Evolutionary conservation across 2,888 invertebrate species (phyloP).

Genomic region (Alentia gelatinosa): DNA sequence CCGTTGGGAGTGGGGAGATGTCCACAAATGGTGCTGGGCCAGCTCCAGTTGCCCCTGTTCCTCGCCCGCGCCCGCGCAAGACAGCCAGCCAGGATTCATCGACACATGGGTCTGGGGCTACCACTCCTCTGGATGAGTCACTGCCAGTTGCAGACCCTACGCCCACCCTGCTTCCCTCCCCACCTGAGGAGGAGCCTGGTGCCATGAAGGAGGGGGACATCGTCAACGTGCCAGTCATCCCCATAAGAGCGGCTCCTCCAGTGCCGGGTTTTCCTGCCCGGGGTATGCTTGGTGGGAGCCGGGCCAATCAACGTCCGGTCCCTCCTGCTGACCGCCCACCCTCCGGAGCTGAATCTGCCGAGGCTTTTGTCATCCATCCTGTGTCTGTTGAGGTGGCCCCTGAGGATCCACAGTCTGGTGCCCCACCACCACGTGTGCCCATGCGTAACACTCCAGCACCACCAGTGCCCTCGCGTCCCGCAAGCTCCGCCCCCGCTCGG

Average conservation of each 20-base stretch:
- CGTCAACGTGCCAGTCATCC: not conserved
- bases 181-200: not conserved
- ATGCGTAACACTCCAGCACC: not conserved
- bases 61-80: not conserved
- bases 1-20: not conserved
- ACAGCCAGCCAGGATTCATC: conserved; percentile 19
- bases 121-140: not conserved
- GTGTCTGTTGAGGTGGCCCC: not conserved
- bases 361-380: not conserved
- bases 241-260: not conserved
- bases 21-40: not conserved
- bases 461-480: conserved; percentile 9
- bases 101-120: not conserved
- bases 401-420: not conserved
- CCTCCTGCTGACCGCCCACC: not conserved
- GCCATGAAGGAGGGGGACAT: not conserved
- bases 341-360: not conserved
- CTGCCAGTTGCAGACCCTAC: not conserved
- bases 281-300: not conserved
- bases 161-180: not conserved
- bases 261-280: not conserved
- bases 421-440: not conserved
- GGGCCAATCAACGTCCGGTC: not conserved
- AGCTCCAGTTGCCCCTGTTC: not conserved
- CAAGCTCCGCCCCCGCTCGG: not conserved